Base-by-base conservation (phyloP, 2,888 invertebrate species). In the Andrena camellia region DNA sequence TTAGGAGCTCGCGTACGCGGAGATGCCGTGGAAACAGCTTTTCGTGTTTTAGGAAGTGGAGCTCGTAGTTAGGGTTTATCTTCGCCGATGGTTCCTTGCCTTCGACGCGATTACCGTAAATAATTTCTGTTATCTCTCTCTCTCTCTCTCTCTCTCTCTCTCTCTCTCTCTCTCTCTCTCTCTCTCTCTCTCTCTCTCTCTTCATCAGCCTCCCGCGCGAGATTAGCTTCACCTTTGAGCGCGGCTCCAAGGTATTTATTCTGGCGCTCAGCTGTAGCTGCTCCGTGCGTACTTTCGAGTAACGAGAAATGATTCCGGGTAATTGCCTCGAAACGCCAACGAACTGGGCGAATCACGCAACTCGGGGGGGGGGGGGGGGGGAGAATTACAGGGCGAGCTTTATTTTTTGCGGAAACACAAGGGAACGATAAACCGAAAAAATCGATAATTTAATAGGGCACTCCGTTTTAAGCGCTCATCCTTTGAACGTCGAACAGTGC, bases 51-150 rank as follows among this genome's bases (percentile, higher is more conserved):
- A 63, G 23, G 20, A 57, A 64, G 77, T 48, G 31, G 31, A 23
- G 29, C 17, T 33, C 29, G 10, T 35, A 50, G 48, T 64, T 76
- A 66, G 29, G 64, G 75, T 66, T 78, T 63, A 64, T 31, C 20
- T 48, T 35, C 64, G 59, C 31, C 77, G 42, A 63, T 48, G 77
- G 48, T 77, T 74, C 26, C 64, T 74, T 75, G 57, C 48, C 64
- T 59, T 59, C 64, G 42, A 74, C 64, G 52, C 78, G 67, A 68
- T 78, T 78, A 77, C 68, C 78, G 78, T 78, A 78, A 78, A 77
- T 78, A 78, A 77, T 78, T 68, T 42, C 67, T 52, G 50, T 60
- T 33, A 62, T 42, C 60, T 66, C 64, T 20, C n/a, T 48, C 29
- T 26, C n/a, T n/a, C n/a, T n/a, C 50, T 6, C 26, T 54, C 48